Evolutionary conservation across 1,140 invertebrate species (phyloP).

Genomic region (Drosophila sechellia): DNA sequence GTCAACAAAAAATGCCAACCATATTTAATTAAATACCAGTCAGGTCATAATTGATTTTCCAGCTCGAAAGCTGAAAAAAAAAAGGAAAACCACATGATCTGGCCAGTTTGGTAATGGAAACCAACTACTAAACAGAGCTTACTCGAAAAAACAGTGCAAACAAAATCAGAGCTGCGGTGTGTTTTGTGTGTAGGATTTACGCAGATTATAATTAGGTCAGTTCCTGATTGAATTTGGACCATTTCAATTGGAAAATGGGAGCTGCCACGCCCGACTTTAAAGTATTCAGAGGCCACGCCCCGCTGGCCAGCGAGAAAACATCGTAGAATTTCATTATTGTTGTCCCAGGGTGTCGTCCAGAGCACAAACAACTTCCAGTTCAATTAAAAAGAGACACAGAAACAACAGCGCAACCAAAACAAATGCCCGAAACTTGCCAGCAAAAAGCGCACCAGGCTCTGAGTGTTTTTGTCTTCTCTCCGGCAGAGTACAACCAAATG

Average conservation of each 20-base stretch:
- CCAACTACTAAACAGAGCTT: conserved; percentile 52
- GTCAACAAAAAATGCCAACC: conserved; percentile 31
- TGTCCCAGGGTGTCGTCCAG: conserved; percentile 31
- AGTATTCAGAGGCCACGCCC: conserved; percentile 4
- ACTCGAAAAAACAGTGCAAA: conserved; percentile 32
- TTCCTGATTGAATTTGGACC: conserved; percentile 47
- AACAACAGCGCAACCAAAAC: conserved; percentile 51
- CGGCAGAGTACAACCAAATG: conserved; percentile 59
- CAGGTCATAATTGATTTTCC: conserved; percentile 56
- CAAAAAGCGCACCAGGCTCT: conserved; percentile 59
- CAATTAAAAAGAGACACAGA: conserved; percentile 56
- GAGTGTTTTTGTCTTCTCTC: conserved; percentile 40
- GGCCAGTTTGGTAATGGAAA: conserved; percentile 50
- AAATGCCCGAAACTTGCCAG: conserved; percentile 66
- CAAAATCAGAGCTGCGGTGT: conserved; percentile 44
- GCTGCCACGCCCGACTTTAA: conserved; percentile 13
- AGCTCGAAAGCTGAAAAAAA: conserved; percentile 18
- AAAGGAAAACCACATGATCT: conserved; percentile 33
- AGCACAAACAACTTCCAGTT: conserved; percentile 44
- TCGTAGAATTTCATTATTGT: conserved; percentile 68
- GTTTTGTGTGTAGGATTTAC: conserved; percentile 41
- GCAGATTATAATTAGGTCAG: conserved; percentile 49
- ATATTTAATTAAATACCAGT: conserved; percentile 58
- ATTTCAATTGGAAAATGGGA: conserved; percentile 12
- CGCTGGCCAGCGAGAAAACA: conserved; percentile 37